Evolutionary conservation across 2,113 vertebrate genomes (phyloP), one percentile per base, ranked within the genome.

Genomic region (Zootoca vivipara): DNA sequence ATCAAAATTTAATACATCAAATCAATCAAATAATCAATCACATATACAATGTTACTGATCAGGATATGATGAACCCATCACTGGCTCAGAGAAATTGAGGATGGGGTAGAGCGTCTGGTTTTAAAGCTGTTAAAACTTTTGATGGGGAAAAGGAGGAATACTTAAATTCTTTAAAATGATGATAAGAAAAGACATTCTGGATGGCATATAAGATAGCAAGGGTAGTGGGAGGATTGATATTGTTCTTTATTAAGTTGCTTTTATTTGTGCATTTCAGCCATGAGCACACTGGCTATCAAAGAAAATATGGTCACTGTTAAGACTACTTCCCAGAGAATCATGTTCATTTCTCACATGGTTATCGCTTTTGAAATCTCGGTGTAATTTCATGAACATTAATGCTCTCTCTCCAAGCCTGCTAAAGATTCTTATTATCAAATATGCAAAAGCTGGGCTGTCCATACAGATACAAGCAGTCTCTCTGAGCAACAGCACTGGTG

Each of bases 361-460:
- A 69, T n/a, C 20, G 3, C 10, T 28, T 64, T 30, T n/a, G 28
- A 83, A 70, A 83, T n/a, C 30, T 85, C 56, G 18, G 69, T 72
- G 30, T 13, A 40, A 64, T 77, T 30, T 75, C 52, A 74, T 38
- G 52, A 58, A 13, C 20, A 52, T 38, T 22, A 8, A 30, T 18
- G 33, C 9, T 13, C 22, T 77, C 16, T 38, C 26, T 65, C 9
- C 79, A 58, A 16, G 18, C 73, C 33, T 87, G n/a, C 85, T 85
- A 72, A 84, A 95, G 75, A 72, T 91, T 89, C 92, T 94, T 85
- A 87, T 91, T 95, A 92, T 92, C 92, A 93, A 96, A 95, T 90
- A 94, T 28, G 81, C 82, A 89, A 85, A 46, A 75, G 83, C 85
- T 81, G 86, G 78, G 20, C 67, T 73, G 87, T 88, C 91, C 88